phyloP scores from a whole-genome alignment of 2,113 vertebrate species.

The Cephalophus harveyi region DNA sequence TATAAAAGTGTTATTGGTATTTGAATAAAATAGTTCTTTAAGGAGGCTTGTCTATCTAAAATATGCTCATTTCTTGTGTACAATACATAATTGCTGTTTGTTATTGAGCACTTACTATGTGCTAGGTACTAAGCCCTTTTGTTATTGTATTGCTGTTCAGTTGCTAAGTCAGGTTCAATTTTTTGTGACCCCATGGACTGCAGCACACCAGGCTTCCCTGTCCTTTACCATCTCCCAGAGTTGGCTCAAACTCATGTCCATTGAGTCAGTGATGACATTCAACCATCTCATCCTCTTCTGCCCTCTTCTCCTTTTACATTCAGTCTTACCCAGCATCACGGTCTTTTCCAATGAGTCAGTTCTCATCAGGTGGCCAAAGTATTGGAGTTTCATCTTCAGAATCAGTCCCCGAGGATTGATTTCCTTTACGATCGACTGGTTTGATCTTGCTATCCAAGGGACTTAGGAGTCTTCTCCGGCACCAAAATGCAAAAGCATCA shows the following conservation, averaged over 20 bases:
- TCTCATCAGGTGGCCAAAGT: background rate
- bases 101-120: background rate
- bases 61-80: background rate
- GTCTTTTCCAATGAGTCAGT: background rate
- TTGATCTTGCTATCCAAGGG: background rate
- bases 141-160: background rate
- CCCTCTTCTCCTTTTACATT: background rate
- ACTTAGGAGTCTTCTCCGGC: background rate
- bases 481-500: background rate
- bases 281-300: background rate
- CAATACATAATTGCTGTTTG: background rate
- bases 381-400: background rate
- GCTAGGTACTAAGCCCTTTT: background rate
- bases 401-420: background rate
- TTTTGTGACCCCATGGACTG: background rate
- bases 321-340: background rate
- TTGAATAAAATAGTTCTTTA: constrained; percentile 21
- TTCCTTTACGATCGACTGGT: background rate
- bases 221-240: background rate
- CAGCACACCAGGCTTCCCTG: background rate
- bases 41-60: background rate
- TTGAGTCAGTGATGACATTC: background rate
- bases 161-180: background rate
- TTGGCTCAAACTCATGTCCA: background rate
- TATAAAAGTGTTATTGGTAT: background rate